Evolutionary conservation across 2,888 invertebrate genomes (phyloP).

Genomic region (Melanostoma scalare): DNA sequence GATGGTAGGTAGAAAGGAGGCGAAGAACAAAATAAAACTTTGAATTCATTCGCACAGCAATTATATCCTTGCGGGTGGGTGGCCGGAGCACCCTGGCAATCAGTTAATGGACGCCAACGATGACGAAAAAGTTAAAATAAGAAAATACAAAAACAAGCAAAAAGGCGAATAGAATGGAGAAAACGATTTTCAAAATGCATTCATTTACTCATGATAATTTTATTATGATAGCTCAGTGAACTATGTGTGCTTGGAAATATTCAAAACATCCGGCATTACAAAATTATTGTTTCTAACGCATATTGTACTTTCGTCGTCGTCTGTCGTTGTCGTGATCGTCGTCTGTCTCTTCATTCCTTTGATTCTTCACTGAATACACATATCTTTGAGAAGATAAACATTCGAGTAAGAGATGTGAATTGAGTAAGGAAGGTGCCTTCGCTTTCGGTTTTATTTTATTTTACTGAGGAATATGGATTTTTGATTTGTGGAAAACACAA

Average conservation of each 20-base stretch:
- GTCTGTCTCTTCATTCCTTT: constrained; percentile 28
- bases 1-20: neutral
- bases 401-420: constrained; percentile 8
- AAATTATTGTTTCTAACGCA: constrained; percentile 65
- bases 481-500: constrained; percentile 65
- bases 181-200: constrained; percentile 62
- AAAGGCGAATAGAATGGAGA: neutral
- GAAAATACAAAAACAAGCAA: constrained; percentile 6
- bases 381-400: constrained; percentile 6
- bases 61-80: constrained; percentile 53
- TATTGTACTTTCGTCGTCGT: constrained; percentile 45
- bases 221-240: constrained; percentile 72
- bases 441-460: neutral
- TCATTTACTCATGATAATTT: constrained; percentile 69
- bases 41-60: constrained; percentile 69
- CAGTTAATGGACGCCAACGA: constrained; percentile 69
- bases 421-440: neutral
- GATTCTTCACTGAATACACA: constrained; percentile 25
- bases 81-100: constrained; percentile 42
- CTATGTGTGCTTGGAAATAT: constrained; percentile 58
- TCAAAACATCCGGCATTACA: constrained; percentile 63
- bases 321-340: neutral
- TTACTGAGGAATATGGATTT: constrained; percentile 49
- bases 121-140: constrained; percentile 25
- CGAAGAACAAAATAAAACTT: constrained; percentile 38